A percentile compares a stretch with the other conserved stretches of the same genome.
phyloP scores from a whole-genome alignment of 1,140 invertebrate genomes.

The Sogatella furcifera region DNA sequence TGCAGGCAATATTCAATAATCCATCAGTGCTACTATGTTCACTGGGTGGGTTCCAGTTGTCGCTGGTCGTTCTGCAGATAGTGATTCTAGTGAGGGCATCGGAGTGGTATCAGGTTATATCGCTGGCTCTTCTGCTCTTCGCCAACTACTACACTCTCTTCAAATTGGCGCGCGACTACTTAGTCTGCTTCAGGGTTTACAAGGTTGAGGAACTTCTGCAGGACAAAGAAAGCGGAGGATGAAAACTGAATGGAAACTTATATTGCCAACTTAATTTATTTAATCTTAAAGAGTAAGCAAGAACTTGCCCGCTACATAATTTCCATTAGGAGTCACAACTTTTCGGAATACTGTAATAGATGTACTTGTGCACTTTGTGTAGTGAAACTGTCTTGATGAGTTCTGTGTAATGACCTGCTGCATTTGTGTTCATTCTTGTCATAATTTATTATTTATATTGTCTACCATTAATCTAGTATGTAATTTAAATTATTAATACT shows the following conservation, averaged over 20 bases:
- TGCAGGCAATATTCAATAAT: conserved; percentile 75
- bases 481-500: too few species aligned
- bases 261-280: too few species aligned
- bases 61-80: conserved; percentile 65
- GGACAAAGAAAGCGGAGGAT: conserved; percentile 34
- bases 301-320: too few species aligned
- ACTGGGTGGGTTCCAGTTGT: conserved; percentile 58
- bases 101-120: conserved; percentile 87
- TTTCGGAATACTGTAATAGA: too few species aligned
- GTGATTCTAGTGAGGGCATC: conserved; percentile 60
- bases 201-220: conserved; percentile 59
- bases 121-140: conserved; percentile 70
- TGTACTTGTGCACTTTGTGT: too few species aligned
- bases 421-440: too few species aligned
- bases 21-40: conserved; percentile 69
- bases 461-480: too few species aligned
- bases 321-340: too few species aligned
- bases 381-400: too few species aligned
- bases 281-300: too few species aligned
- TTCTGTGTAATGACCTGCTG: too few species aligned
- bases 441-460: too few species aligned
- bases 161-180: conserved; percentile 74
- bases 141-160: conserved; percentile 88
- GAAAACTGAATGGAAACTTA: background rate
- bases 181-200: conserved; percentile 74